Evolutionary conservation across 1,140 invertebrate species (phyloP).

Genomic region (Eubasilissa regina): DNA sequence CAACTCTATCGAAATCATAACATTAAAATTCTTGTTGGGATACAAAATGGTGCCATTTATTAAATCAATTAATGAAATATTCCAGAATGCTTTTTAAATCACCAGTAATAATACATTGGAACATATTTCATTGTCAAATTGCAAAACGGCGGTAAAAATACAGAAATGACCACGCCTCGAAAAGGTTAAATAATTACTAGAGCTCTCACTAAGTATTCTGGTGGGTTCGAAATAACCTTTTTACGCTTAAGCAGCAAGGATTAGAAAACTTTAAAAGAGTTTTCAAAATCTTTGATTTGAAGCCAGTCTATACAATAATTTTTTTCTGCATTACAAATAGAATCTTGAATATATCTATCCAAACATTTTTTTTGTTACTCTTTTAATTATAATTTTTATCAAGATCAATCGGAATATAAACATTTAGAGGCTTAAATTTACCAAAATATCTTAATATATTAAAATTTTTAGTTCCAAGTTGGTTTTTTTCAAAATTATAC

Average conservation of each 20-base stretch:
- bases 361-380: no score
- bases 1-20: no score
- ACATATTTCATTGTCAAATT: neutral
- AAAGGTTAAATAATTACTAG: neutral
- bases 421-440: no score
- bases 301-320: neutral
- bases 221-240: neutral
- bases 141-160: neutral
- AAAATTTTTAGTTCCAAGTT: no score
- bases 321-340: slow-evolving; percentile 7
- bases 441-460: no score
- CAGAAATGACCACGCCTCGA: neutral
- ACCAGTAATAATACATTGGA: neutral
- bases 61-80: no score
- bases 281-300: neutral
- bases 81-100: no score
- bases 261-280: neutral
- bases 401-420: no score
- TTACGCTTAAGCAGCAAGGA: neutral
- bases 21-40: no score
- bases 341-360: neutral
- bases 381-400: no score
- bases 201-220: neutral
- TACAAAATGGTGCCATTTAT: no score
- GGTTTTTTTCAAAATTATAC: no score